Evolutionary conservation across 2,113 vertebrate species (phyloP).

Genomic region (Mus musculus): GRCm39 chrX:132235001-132235500

Average conservation of each 20-base stretch:
- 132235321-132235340: neutral
- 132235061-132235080: neutral
- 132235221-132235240: neutral
- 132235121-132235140: neutral
- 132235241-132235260: neutral
- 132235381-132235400: neutral
- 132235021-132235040: neutral
- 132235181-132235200: neutral
- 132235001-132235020: neutral
- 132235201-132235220: neutral
- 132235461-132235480: too few relatives aligned
- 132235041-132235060: neutral
- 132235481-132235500: neutral
- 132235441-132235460: neutral
- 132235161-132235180: neutral
- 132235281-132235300: neutral
- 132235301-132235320: neutral
- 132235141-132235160: neutral
- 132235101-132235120: neutral
- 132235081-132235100: neutral
- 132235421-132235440: neutral
- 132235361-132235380: neutral
- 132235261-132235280: neutral
- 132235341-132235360: neutral
- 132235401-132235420: neutral